phyloP scores from a whole-genome alignment of 2,113 vertebrate genomes.

The Oreochromis tanganicae region DNA sequence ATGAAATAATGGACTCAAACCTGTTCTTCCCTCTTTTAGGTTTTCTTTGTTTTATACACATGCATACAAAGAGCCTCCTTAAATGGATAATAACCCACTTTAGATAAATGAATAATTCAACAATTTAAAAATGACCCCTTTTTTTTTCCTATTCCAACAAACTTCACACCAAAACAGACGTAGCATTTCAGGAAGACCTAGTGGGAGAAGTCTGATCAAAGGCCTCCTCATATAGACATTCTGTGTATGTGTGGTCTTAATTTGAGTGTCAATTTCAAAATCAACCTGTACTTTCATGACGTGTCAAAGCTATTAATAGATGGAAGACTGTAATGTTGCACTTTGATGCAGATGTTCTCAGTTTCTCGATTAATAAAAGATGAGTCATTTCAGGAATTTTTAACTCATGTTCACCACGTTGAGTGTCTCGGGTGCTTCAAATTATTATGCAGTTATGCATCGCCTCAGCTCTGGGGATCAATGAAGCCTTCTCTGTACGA shows the following conservation, averaged over 20 bases:
- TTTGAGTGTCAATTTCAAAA: neutral
- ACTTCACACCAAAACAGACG: neutral
- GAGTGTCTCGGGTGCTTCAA: neutral
- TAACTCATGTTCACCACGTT: neutral
- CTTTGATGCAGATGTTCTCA: neutral
- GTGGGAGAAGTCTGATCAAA: neutral
- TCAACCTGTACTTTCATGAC: neutral
- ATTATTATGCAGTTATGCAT: neutral
- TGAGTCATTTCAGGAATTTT: neutral
- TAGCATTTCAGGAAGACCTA: conserved; percentile 22
- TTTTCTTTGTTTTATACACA: neutral
- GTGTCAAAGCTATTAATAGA: neutral
- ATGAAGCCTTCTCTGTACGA: neutral
- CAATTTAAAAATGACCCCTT: neutral
- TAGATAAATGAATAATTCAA: conserved; percentile 51
- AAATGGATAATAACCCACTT: conserved; percentile 12
- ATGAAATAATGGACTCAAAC: neutral
- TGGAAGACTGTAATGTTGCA: neutral
- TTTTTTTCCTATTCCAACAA: conserved; percentile 7
- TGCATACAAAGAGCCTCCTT: neutral
- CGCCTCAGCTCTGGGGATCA: neutral
- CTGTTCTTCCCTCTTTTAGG: neutral
- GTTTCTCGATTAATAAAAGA: neutral
- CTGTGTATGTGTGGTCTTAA: neutral
- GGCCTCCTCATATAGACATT: neutral